Evolutionary conservation across 2,113 vertebrate species (phyloP), one percentile per base, ranked within the genome.

Genomic region (Gambusia holbrooki): DNA sequence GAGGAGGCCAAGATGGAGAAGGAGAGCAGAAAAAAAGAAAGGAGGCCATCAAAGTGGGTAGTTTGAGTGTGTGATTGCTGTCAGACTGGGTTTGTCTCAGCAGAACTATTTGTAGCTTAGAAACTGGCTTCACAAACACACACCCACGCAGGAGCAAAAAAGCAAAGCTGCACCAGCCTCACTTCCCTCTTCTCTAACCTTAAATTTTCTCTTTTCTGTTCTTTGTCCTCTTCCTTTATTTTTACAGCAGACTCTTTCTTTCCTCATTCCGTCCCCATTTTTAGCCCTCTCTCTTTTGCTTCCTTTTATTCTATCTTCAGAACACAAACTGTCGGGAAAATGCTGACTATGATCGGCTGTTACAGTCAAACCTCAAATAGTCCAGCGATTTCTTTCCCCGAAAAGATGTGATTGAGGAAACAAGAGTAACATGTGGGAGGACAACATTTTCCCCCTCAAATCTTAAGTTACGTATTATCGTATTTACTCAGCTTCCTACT

Each of bases 1-100:
- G 80, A 68, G 72, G 29, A 48, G 51, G 73, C 82, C 66, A 83
- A 83, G 60, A 62, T 82, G 80, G 74, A 80, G 62, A 60, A 83
- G 63, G 35, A 14, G n/a, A 45, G 51, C 27, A 35, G 71, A 60
- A 45, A 63, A 28, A 86, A 54, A 89, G 73, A 83, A 77, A 80
- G 79, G 71, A 37, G 15, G 15, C 15, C 48, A 74, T 71, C 61
- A 73, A 81, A 82, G 84, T 68, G 58, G 81, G 81, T 71, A 78
- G 4, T 32, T 33, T 76, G 63, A 77, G 71, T 70, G 74, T 77
- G 69, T 61, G 79, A 84, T 69, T 81, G 82, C 75, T 87, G 85
- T 83, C 87, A 89, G 87, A 85, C 71, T 75, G 30, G 80, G 77
- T 87, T 89, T 88, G 81, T 76, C 87, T 88, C 89, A 74, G 63